These are phyloP conservation scores for Chelonoidis abingdonii DNA, from an alignment of 2,113 vertebrate species.

Conservation along the genomic window DNA sequence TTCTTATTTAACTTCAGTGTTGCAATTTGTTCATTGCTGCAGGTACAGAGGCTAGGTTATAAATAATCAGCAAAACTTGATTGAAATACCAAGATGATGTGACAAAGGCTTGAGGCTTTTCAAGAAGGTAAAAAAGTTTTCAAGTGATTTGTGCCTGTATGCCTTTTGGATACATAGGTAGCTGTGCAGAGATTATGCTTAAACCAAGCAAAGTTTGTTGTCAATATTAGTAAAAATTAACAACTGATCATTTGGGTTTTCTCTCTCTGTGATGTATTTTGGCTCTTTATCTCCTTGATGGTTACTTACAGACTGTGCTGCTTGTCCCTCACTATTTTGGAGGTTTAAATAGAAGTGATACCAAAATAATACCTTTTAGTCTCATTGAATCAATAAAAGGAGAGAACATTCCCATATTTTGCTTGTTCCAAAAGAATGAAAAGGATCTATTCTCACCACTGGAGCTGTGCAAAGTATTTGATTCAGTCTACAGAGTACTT, in stretches of 20 bases:
- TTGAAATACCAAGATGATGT: not conserved
- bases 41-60: not conserved
- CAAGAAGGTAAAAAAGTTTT: not conserved
- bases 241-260: not conserved
- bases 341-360: not conserved
- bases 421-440: not conserved
- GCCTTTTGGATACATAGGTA: not conserved
- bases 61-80: not conserved
- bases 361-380: not conserved
- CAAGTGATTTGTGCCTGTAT: not conserved
- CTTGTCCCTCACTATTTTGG: not conserved
- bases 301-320: not conserved
- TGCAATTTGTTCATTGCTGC: not conserved
- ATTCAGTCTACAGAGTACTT: not conserved
- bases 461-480: not conserved
- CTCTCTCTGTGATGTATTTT: not conserved
- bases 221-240: not conserved
- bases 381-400: not conserved
- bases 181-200: not conserved
- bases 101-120: not conserved
- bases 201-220: not conserved
- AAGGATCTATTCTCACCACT: not conserved
- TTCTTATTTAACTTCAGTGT: not conserved
- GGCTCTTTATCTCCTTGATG: not conserved
- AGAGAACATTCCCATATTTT: not conserved